Base-by-base conservation (phyloP, 1,140 invertebrate genomes). In the Cherax quadricarinatus region DNA sequence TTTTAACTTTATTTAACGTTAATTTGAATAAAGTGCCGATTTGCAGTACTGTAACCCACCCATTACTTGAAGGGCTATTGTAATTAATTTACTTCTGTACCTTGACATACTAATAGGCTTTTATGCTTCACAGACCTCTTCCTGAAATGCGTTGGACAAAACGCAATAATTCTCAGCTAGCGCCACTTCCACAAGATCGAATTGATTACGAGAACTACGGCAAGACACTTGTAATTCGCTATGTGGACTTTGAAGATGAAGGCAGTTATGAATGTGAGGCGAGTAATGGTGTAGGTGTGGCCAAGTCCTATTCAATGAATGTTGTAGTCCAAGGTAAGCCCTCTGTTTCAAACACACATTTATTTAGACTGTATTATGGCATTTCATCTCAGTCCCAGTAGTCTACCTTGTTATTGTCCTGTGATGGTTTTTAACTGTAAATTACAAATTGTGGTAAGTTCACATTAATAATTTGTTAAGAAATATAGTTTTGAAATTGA, bases 201-300 rank as follows among this genome's bases (percentile, higher is more conserved):
- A 96, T 98, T 80, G 97, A 96, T 0, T 97, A 97, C 92, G 94
- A 94, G 75, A 98, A 99, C 95, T 99, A 98, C 95, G 98, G 98
- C 4, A 99, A 99, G 95, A 98, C 98, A 14, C 95, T 99, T 86
- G 96, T 98, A 21, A 98, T 99, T 93, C 97, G 97, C 93, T 96
- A 97, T 93, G 97, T 98, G 0, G 97, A 97, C 93, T 98, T 98
- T 94, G 97, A 98, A 82, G 98, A 99, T 95, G 96, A 97, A 94
- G 98, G 98, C 81, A 96, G 96, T 14, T 99, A 99, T 94, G 98
- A 97, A 3, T 99, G 98, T 95, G 98, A 98, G 93, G 98, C 97
- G 21, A 98, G 97, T 92, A 99, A 99, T 95, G 98, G 98, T 66
- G 97, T 98, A 7, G 98, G 98, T 21, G 96, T 96, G 53, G 97